Evolutionary conservation across 1,140 invertebrate genomes (phyloP), one percentile per base, ranked within the genome.

Genomic region (Dendrolimus punctatus): DNA sequence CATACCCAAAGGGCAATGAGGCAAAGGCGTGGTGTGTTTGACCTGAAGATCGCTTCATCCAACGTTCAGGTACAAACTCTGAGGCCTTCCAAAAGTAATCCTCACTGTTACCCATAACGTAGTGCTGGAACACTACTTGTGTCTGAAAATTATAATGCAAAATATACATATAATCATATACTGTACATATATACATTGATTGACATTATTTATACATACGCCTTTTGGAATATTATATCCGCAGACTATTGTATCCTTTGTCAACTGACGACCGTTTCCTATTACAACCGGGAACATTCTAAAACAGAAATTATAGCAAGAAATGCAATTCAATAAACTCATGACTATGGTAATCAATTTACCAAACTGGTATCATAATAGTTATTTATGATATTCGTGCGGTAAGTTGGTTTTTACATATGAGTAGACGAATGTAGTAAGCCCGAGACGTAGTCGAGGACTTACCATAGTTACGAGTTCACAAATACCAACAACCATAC

Each of bases 251-350:
- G 95, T 91, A 67, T 97, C 93, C 71, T 92, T 91, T 46, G 93
- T 92, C 49, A 95, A 87, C 62, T 93, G 93, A 58, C 96, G 88
- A 10, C 94, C 93, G 70, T 97, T 95, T 39, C 95, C 95, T 58
- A 96, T 93, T 1, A 96, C 95, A 38, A 96, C 95, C 5, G 96
- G 95, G 74, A 92, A 95, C 90, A 97, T 91, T 73, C 95, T 95
- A 73, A 85, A 88, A 60, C 0, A 41, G 38, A 59, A 52, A 56
- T 52, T 46, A 9, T 51, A 23, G 23, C 23, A 23, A 23, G 23
- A 23, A 23, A 23, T 23, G 23, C 23, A 23, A 23, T 23, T 23
- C 23, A 23, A 1, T 23, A 23, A 23, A 23, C 23, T 23, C 23
- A 3, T 23, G 23, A 23, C 23, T 23, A 23, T 23, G 23, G 23